Base-by-base conservation (phyloP, 2,113 vertebrate genomes). In the Aldabrachelys gigantea region DNA sequence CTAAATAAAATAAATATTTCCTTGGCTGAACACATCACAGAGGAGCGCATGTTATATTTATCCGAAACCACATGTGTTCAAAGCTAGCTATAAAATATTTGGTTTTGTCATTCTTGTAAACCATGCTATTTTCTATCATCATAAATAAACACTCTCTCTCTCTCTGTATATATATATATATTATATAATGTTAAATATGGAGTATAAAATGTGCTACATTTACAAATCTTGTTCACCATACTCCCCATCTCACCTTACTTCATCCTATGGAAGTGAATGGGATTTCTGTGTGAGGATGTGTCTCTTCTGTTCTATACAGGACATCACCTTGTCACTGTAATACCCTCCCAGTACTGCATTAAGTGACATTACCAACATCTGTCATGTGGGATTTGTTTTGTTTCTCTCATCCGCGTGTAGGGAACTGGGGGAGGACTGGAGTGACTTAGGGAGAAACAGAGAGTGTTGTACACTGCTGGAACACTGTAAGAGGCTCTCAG, bases 41-140 rank as follows among this genome's bases (percentile, higher is more conserved):
- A 78, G 41, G 12, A 27, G 22, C 25, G 6, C 38, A 78, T 27
- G 24, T 16, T 22, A 44, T 44, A 78, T 47, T 44, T 47, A 78
- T 44, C 41, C 41, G 47, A 78, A 78, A 27, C 38, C 25, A 47
- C 12, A 27, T 0, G 0, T 14, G 27, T 82, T 95, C 84, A 35
- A 10, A 86, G 88, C 93, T 92, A 94, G 4, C 41, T 82, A 8
- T n/a, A 56, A 89, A 93, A 69, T 85, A 91, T 41, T 92, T 95
- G 27, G 53, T 80, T n/a, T 89, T 93, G 24, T 53, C 72, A 35
- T 3, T 16, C 25, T 11, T 92, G 57, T 89, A 44, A 89, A 41
- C 41, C 14, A 3, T 10, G 22, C 6, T 78, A 10, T 31, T 76
- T 76, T 91, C 62, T 76, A 27, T 76, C n/a, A 72, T 38, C 69